Evolutionary conservation across 2,888 invertebrate genomes (phyloP).

Genomic region (Podabrus alpinus): DNA sequence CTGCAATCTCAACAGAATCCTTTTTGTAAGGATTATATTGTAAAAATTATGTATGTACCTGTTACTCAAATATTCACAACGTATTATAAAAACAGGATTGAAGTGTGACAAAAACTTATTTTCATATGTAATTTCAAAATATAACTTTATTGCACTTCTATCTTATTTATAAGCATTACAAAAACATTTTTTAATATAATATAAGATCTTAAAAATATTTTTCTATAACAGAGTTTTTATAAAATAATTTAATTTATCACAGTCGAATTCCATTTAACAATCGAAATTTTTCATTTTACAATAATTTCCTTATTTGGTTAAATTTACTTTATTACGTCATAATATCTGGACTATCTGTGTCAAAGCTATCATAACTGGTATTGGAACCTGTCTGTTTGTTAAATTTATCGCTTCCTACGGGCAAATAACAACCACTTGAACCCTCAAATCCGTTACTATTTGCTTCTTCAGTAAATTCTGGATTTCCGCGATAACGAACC

Average conservation of each 20-base stretch:
- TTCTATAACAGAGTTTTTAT: neutral
- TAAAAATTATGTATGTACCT: neutral
- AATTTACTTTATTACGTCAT: slow-evolving; percentile 9
- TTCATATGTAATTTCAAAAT: neutral
- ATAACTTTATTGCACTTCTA: neutral
- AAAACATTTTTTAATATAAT: neutral
- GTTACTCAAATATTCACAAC: neutral
- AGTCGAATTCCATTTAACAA: neutral
- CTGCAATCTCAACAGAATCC: neutral
- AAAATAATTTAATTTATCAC: slow-evolving; percentile 3
- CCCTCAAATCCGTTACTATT: slow-evolving; percentile 17
- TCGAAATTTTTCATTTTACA: neutral
- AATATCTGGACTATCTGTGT: slow-evolving; percentile 20
- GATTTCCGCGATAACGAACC: slow-evolving; percentile 60
- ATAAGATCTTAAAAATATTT: neutral
- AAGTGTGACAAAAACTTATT: neutral
- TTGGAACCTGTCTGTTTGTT: slow-evolving; percentile 19
- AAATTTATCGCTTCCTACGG: slow-evolving; percentile 20
- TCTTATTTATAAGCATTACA: neutral
- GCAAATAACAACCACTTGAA: slow-evolving; percentile 22
- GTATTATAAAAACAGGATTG: neutral
- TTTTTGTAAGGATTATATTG: neutral
- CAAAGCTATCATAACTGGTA: slow-evolving; percentile 25
- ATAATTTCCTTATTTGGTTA: neutral
- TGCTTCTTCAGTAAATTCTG: slow-evolving; percentile 18